phyloP scores from a whole-genome alignment of 2,888 invertebrate genomes.

The Ypsolopha scabrella region DNA sequence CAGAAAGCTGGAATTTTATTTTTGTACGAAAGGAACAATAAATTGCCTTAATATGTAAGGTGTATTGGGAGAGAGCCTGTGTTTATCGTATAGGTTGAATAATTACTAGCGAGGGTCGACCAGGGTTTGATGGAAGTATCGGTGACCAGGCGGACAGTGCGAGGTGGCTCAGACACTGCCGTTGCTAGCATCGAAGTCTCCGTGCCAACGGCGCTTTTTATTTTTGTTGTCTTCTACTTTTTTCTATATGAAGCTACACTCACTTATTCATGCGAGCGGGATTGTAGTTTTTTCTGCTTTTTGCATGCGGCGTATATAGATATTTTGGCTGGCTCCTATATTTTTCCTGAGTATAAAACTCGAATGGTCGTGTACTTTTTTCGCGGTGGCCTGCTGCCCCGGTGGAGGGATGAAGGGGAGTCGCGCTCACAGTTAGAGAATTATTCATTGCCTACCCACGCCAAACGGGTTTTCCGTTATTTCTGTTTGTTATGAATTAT shows the following conservation, averaged over 20 bases:
- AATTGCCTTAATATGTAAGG: neutral
- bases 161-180: too few species aligned
- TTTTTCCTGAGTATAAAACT: constrained; percentile 66
- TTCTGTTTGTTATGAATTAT: constrained; percentile 70
- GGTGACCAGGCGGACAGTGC: too few species aligned
- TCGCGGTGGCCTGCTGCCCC: constrained; percentile 45
- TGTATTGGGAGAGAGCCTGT: neutral
- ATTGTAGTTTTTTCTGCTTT: constrained; percentile 60
- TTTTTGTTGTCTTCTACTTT: constrained; percentile 19
- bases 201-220: constrained; percentile 19
- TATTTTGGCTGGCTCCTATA: constrained; percentile 66
- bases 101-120: too few species aligned
- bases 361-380: constrained; percentile 63
- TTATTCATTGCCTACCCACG: constrained; percentile 69
- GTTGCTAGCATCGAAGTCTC: neutral
- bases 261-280: constrained; percentile 66
- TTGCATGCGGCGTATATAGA: constrained; percentile 61
- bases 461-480: constrained; percentile 67
- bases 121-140: too few species aligned
- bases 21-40: constrained; percentile 4
- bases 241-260: constrained; percentile 63
- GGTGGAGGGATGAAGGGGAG: neutral
- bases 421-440: constrained; percentile 66
- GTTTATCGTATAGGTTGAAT: too few species aligned
- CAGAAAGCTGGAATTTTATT: constrained; percentile 27